Conservation (phyloP, 1,140 invertebrate genomes). For the Hylaeus anthracinus region DNA sequence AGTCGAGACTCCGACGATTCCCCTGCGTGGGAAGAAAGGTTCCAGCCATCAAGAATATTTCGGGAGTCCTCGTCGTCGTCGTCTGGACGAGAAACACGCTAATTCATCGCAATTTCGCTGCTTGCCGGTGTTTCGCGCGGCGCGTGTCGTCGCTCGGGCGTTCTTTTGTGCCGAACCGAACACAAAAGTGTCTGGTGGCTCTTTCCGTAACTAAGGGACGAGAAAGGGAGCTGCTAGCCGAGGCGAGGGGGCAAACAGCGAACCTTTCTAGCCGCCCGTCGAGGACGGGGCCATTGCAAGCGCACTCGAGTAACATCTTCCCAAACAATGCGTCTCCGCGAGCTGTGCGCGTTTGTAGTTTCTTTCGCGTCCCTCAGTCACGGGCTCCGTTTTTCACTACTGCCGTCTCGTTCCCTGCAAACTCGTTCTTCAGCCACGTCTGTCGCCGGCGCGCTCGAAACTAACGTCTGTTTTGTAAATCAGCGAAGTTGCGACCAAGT, state of each 20-base stretch:
- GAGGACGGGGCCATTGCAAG: neutral
- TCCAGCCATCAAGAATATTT: neutral
- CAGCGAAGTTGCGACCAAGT: slow-evolving; percentile 61
- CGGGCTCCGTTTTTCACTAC: slow-evolving; percentile 4
- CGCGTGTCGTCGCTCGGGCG: slow-evolving; percentile 8
- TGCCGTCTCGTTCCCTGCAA: slow-evolving; percentile 10
- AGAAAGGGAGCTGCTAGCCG: slow-evolving; percentile 22
- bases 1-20: no score
- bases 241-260: slow-evolving; percentile 16
- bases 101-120: slow-evolving; percentile 42
- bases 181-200: slow-evolving; percentile 58
- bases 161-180: slow-evolving; percentile 48
- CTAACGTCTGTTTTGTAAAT: slow-evolving; percentile 59
- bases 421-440: neutral
- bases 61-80: neutral
- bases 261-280: neutral
- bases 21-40: no score
- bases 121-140: slow-evolving; percentile 9
- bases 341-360: slow-evolving; percentile 46
- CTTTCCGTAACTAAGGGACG: slow-evolving; percentile 48
- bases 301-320: slow-evolving; percentile 28
- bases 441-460: neutral
- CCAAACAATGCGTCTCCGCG: slow-evolving; percentile 55
- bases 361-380: neutral
- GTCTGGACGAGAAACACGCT: neutral